Percentiles rank a stretch among this genome's conserved stretches.
Conservation (phyloP, 1,140 invertebrate genomes). For the Dreissena polymorpha region DNA sequence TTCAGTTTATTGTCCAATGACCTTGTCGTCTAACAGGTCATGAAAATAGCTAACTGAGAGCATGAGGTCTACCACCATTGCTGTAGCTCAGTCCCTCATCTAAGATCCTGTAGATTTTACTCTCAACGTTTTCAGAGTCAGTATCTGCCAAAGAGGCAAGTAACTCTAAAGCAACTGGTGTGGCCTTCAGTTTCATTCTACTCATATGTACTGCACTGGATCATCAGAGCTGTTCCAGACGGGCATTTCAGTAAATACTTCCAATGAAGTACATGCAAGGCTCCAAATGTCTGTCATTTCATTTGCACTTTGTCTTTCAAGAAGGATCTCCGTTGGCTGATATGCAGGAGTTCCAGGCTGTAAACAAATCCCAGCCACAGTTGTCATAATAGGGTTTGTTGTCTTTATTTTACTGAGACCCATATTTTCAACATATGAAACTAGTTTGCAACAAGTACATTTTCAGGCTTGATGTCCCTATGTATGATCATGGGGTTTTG, state of each 20-base stretch:
- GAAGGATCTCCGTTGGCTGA: conserved; percentile 15
- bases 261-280: conserved; percentile 29
- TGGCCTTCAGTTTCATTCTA: too few species aligned
- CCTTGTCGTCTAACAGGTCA: too few species aligned
- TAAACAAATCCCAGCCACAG: conserved; percentile 4
- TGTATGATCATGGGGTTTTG: conserved; percentile 48
- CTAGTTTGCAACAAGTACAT: conserved; percentile 45
- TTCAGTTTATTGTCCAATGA: too few species aligned
- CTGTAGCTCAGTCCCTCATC: too few species aligned
- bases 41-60: too few species aligned
- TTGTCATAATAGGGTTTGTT: conserved; percentile 36
- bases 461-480: conserved; percentile 55
- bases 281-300: conserved; percentile 15
- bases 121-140: too few species aligned
- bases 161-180: too few species aligned
- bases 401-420: conserved; percentile 55
- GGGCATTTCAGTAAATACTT: conserved; percentile 14
- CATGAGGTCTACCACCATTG: too few species aligned
- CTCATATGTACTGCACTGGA: too few species aligned
- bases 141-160: too few species aligned
- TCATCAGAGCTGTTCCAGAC: conserved; percentile 8
- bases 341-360: conserved; percentile 51
- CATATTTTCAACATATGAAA: conserved; percentile 40
- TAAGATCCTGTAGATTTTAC: too few species aligned
- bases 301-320: conserved; percentile 21